Evolutionary conservation across 2,888 invertebrate genomes (phyloP), one percentile per base, ranked within the genome.

Genomic region (Teleogryllus oceanicus): DNA sequence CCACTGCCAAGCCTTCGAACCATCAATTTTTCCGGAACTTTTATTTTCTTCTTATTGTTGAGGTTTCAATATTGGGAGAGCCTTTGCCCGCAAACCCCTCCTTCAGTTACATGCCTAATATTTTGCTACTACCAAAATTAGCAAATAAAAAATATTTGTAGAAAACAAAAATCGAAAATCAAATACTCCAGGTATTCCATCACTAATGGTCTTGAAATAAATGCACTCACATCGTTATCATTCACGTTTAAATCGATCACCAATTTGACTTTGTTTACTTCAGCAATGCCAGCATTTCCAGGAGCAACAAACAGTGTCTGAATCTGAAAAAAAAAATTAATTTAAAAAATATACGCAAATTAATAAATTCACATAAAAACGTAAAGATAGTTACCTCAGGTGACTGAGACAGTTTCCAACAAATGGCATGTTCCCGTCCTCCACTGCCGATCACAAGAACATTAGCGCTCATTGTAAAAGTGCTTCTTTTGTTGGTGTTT

Each of bases 371-470:
- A 75, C 1, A 20, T n/a, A 75, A 75, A n/a, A 16, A 16, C 13
- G 13, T 20, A 77, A 8, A 77, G 0, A 80, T 78, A 83, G 83
- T 84, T 84, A 89, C 89, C 83, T 86, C 83, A 1, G 90, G 85
- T 76, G 97, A 97, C 86, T 96, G 93, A 0, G 94, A 89, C 75
- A 99, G 88, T 88, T 97, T 97, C 97, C 97, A 98, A 84, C 94
- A 94, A 84, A 99, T 90, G 8, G 97, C 97, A 89, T 99, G 98
- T 88, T 99, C 99, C 83, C 99, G 92, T 4, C 97, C 98, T 74
- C 99, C 99, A 86, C 93, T 90, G 20, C 99, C 99, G 84, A 99
- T 92, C 79, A 99, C 92, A 83, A 96, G 88, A 82, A 96, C 90
- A 84, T 91, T 90, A 79, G 89, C 82, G 75, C 82, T 75, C 82